Percentiles rank a stretch among this genome's conserved stretches.
Conservation (phyloP, 2,113 vertebrate genomes). For the Sciurus niger region DNA sequence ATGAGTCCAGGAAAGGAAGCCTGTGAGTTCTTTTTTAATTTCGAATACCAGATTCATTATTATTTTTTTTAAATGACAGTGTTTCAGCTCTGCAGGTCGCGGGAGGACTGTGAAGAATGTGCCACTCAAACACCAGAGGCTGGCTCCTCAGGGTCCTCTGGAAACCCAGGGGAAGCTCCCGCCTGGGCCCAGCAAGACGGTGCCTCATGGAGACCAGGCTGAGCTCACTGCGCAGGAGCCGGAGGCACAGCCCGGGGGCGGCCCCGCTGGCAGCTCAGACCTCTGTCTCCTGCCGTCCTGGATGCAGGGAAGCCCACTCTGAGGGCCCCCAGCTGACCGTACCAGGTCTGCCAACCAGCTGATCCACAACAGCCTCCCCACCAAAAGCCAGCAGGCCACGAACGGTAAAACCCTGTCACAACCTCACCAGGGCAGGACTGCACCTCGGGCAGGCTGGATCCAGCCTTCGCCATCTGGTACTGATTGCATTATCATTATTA, state of each 20-base stretch:
- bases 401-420: neutral
- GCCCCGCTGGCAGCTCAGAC: neutral
- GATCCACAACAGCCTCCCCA: too few relatives aligned
- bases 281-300: too few relatives aligned
- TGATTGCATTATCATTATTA: neutral
- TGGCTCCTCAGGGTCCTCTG: conserved; percentile 79
- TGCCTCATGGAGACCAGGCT: too few relatives aligned
- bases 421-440: accelerated
- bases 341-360: neutral
- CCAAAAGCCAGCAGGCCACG: neutral
- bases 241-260: neutral
- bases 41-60: conserved; percentile 85
- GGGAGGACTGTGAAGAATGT: conserved; percentile 86
- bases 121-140: conserved; percentile 68
- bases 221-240: neutral
- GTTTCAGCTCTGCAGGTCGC: conserved; percentile 80
- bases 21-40: conserved; percentile 87
- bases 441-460: accelerated
- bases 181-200: conserved; percentile 48
- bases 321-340: too few relatives aligned
- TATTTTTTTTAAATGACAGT: conserved; percentile 83
- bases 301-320: neutral
- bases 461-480: neutral
- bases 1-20: conserved; percentile 86
- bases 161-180: conserved; percentile 78